Base-by-base conservation (phyloP, 2,797 vertebrate genomes). In the Orestias chungarensis region DNA sequence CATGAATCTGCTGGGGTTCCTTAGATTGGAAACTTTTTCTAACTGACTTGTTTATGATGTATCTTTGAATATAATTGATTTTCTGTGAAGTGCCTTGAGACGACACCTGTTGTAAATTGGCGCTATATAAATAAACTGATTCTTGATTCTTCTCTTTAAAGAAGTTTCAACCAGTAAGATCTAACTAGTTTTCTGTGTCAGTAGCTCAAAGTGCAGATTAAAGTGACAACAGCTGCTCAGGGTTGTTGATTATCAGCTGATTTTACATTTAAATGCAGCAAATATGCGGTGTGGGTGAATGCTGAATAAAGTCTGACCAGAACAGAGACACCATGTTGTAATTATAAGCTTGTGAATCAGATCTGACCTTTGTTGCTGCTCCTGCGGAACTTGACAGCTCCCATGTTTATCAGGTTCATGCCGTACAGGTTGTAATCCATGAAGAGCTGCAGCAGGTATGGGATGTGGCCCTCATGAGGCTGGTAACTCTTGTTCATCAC, bases 361-460 rank as follows among this genome's bases (percentile, higher is more conserved):
- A 2, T 14, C 84, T 93, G 91, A 99, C 97, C 95, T 96, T 94
- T 95, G 82, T 85, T 93, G 47, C 78, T 94, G 75, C 88, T 88
- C 80, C 91, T 94, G 89, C 97, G 95, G 93, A 99, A 99, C 93
- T 97, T 98, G 75, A 99, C 95, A 46, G 97, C 96, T 74, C 93
- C 95, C 86, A 99, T 83, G 88, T 96, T 96, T 75, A 99, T 87
- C 93, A 99, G 93, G 92, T 99, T 99, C 98, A 99, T 99, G 91
- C 98, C 98, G 75, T 98, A 98, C 73, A 99, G 94, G 89, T 99
- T 99, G 94, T 98, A 99, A 93, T 99, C 98, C 77, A 99, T 99
- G 90, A 99, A 99, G 89, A 99, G 95, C 86, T 99, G 98, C 73
- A 99, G 96, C 88, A 99, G 96, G 95, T 96, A 99, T 85, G 98